phyloP scores from a whole-genome alignment of 2,888 invertebrate genomes.

The Carabus problematicus region DNA sequence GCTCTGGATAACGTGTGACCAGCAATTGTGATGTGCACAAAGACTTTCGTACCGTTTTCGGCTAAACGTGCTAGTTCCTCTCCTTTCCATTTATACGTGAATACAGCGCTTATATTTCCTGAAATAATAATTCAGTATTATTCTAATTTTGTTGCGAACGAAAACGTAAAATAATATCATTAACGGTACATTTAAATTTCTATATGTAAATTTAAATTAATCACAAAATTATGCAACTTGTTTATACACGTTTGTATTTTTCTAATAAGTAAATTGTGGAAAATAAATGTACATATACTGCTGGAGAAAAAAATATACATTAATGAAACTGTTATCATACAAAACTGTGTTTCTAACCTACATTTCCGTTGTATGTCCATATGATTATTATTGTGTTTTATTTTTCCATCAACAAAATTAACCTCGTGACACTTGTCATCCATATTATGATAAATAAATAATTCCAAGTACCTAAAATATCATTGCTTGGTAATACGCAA shows the following conservation, averaged over 20 bases:
- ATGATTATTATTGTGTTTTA: neutral
- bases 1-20: conserved; percentile 62
- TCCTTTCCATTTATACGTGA: conserved; percentile 81
- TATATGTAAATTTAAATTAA: no score
- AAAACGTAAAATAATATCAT: no score
- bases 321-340: conserved; percentile 18
- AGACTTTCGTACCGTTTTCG: conserved; percentile 73
- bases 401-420: no score
- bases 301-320: conserved; percentile 21
- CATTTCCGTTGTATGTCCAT: neutral
- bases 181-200: no score
- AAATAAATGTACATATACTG: conserved; percentile 6
- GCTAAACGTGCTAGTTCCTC: conserved; percentile 73
- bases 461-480: no score
- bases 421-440: no score
- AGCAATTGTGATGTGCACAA: conserved; percentile 74
- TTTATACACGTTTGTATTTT: neutral
- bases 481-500: no score
- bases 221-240: neutral
- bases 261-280: conserved; percentile 7
- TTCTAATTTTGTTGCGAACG: no score
- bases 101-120: conserved; percentile 84
- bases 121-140: conserved; percentile 47
- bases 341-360: no score
- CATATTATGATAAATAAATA: no score